Conservation (phyloP, 2,113 vertebrate species). For the Dipodomys merriami region DNA sequence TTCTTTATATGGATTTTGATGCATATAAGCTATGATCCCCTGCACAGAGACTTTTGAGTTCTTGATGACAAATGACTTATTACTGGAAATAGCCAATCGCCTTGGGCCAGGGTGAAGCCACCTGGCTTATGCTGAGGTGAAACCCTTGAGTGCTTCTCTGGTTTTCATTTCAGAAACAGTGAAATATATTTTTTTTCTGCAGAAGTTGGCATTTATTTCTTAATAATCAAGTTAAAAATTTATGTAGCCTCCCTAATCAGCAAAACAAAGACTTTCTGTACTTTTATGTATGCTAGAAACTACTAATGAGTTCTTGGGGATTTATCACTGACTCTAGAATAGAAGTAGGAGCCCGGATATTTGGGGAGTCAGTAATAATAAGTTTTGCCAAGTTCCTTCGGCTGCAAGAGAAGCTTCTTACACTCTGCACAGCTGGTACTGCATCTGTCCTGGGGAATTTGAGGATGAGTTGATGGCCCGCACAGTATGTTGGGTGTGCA, state of each 20-base stretch:
- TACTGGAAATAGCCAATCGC: neutral
- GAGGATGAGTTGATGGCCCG: neutral
- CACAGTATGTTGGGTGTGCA: neutral
- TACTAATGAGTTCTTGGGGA: conserved; percentile 58
- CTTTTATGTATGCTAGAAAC: conserved; percentile 46
- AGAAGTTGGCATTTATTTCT: conserved; percentile 72
- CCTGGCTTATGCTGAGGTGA: neutral
- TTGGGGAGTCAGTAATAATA: conserved; percentile 45
- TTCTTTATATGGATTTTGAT: conserved; percentile 22
- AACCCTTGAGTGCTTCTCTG: neutral
- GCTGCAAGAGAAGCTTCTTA: neutral
- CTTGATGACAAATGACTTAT: neutral
- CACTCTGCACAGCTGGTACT: neutral
- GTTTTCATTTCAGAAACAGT: conserved; percentile 31
- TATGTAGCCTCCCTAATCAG: conserved; percentile 49
- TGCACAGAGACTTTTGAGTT: neutral
- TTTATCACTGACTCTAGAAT: conserved; percentile 53
- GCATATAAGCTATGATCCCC: neutral
- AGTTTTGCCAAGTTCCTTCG: conserved; percentile 16
- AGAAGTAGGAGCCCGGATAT: conserved; percentile 38
- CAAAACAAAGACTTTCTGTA: conserved; percentile 67
- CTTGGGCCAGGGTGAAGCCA: neutral
- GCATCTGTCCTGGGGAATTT: neutral
- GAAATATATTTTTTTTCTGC: conserved; percentile 56
- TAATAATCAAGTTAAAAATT: conserved; percentile 74